Conservation (phyloP, 92 coral and sea anemone genomes). For the Siderastrea siderea region DNA sequence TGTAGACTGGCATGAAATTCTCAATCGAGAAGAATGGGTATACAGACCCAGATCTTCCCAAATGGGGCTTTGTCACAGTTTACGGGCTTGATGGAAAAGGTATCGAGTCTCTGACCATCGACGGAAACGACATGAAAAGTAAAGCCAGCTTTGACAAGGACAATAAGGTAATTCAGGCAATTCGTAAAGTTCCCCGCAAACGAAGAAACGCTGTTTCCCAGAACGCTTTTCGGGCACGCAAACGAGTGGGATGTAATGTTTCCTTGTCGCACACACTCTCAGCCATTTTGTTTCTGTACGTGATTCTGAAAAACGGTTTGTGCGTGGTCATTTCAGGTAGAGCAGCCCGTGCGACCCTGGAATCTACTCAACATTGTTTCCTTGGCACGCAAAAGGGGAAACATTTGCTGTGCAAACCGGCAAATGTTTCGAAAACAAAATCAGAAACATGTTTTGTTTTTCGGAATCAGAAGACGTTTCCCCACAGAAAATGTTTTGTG, state of each 20-base stretch:
- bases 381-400: too few species aligned
- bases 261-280: neutral
- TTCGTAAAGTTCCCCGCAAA: neutral
- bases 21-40: slow-evolving; percentile 56
- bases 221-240: neutral
- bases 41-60: slow-evolving; percentile 56
- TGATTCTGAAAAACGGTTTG: too few species aligned
- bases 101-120: slow-evolving; percentile 28
- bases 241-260: neutral
- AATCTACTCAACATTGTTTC: too few species aligned
- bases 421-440: too few species aligned
- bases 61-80: slow-evolving; percentile 76
- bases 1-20: slow-evolving; percentile 46
- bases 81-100: slow-evolving; percentile 55
- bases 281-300: too few species aligned
- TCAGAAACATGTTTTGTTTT: too few species aligned
- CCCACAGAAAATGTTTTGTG: too few species aligned
- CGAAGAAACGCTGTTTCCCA: neutral
- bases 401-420: too few species aligned
- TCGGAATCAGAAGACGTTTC: too few species aligned
- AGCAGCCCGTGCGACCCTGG: too few species aligned
- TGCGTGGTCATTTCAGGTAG: too few species aligned
- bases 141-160: slow-evolving; percentile 30
- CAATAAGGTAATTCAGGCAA: slow-evolving; percentile 23
- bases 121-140: slow-evolving; percentile 38